Evolutionary conservation across 1,140 invertebrate genomes (phyloP), one percentile per base, ranked within the genome.

Genomic region (Steinernema khuongi): DNA sequence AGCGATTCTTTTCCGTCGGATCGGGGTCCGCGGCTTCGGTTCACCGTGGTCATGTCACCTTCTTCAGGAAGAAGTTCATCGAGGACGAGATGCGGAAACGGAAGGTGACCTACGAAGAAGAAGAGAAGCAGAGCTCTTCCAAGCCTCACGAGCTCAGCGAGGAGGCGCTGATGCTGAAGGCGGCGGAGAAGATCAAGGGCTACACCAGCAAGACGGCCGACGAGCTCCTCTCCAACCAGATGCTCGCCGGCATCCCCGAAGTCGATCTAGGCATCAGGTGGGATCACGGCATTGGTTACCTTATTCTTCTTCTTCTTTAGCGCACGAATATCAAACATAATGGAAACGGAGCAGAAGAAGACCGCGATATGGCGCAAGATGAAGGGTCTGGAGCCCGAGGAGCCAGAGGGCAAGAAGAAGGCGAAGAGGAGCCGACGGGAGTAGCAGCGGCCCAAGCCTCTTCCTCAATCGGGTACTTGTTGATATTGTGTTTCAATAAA

Each of bases 181-280:
- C 81, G 4, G 83, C 83, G n/a, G 79, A 79, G 31, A 80, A 79
- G 30, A 31, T 84, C 32, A 74, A 75, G 19, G 72, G 67, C 14
- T 83, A 77, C 70, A 50, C 43, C n/a, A 79, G 79, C 50, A 92
- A 93, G 75, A 89, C 88, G 74, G 94, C 92, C 19, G 96, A 99
- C 87, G 97, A 99, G 88, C 97, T 99, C 93, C 90, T 99, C 78
- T 98, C 95, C 2, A 97, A 97, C 89, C 96, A 99, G 89, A 99
- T 99, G 96, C 88, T 99, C 1, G 96, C 93, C 85, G 97, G 97
- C 71, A 99, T 99, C 77, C 97, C 97, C n/a, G 97, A 99, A 89
- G 93, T 99, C 0, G 96, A 99, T 88, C 88, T 99, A 44, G 97
- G 97, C 36, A 96, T 99, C 79, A 94, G 98, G 90, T 92, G 87